These are phyloP conservation scores for Oncorhynchus tshawytscha DNA, from an alignment of 2,113 vertebrate species.

Conservation along the genomic window DNA sequence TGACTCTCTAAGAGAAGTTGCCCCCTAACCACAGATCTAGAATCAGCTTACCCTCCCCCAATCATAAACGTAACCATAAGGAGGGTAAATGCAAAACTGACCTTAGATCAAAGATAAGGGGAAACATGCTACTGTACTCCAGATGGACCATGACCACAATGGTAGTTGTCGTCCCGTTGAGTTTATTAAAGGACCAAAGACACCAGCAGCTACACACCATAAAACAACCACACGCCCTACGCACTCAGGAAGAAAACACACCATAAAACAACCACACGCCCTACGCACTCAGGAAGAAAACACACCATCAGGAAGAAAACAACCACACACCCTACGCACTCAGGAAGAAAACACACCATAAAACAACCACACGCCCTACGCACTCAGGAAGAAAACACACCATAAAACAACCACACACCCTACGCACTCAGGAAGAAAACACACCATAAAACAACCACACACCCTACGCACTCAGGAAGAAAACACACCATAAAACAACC, in stretches of 20 bases:
- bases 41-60: constrained; percentile 24
- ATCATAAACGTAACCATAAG: not conserved
- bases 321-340: no score
- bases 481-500: no score
- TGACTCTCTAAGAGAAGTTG: constrained; percentile 46
- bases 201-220: not conserved
- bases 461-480: no score
- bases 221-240: no score
- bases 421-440: no score
- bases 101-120: not conserved
- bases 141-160: not conserved
- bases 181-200: not conserved
- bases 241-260: no score
- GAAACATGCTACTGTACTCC: not conserved
- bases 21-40: constrained; percentile 40
- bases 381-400: not conserved
- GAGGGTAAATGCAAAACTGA: not conserved
- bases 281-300: no score
- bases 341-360: not conserved
- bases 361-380: no score
- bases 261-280: no score
- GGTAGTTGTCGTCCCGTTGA: not conserved
- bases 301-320: no score
- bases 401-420: no score
- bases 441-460: no score